Evolutionary conservation across 2,113 vertebrate genomes (phyloP), one percentile per base, ranked within the genome.

Genomic region (Nyctibius bracteatus): DNA sequence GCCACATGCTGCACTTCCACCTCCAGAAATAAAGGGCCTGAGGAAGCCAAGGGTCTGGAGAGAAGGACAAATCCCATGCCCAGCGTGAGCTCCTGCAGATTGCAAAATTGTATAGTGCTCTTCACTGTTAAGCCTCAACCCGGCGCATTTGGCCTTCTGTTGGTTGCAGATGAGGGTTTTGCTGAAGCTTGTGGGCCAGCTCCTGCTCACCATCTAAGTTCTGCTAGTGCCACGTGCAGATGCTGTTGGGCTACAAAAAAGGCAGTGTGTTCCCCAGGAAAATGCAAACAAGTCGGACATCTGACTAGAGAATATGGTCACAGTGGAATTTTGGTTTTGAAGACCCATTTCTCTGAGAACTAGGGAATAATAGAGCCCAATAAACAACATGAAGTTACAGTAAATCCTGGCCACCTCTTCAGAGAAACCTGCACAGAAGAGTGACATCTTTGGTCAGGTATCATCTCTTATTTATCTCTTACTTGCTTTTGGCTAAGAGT

Each of bases 111-210:
- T 59, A 21, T 8, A 9, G 61, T 67, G 43, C 8, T 83, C 46
- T 68, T 14, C 10, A 7, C 49, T 62, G 1, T n/a, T 24, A 73
- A 72, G 23, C 27, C 59, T 55, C 23, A 71, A n/a, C 39, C 49
- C 1, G 2, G 43, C 4, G 5, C 1, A 1, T 66, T 44, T 30
- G 41, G 57, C 13, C 3, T 0, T 13, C 61, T 1, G 0, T 44
- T 41, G 16, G 31, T 12, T 37, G 63, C 20, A 16, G 43, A 14
- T 30, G 8, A 51, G 27, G 59, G 54, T 49, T 44, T 79, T 15
- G 5, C 23, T 8, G 4, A 88, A 81, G n/a, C 15, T 19, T 17
- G 20, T 23, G 8, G 52, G 54, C 43, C 10, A 11, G 7, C 47
- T 74, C 49, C 63, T 55, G 63, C 55, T 83, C 68, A 19, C 55